Evolutionary conservation across 2,797 vertebrate genomes (phyloP).

Genomic region (Antennarius maculatus): DNA sequence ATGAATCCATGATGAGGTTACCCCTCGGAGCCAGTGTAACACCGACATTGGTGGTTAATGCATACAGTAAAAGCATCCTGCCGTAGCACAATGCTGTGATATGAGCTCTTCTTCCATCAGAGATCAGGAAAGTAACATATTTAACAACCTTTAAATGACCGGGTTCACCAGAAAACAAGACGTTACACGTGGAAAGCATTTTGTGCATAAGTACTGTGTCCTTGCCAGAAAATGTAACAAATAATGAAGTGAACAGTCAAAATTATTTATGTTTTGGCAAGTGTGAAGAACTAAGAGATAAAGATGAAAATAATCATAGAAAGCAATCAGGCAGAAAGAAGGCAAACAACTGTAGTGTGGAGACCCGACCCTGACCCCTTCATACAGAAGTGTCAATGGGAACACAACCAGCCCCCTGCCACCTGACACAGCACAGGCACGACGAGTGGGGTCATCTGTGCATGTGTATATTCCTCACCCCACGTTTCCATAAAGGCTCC

Average conservation of each 20-base stretch:
- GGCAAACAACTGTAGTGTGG: slow-evolving; percentile 81
- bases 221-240: slow-evolving; percentile 59
- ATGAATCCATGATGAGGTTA: slow-evolving; percentile 56
- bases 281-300: slow-evolving; percentile 63
- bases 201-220: slow-evolving; percentile 82
- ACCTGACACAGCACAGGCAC: slow-evolving; percentile 75
- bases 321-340: slow-evolving; percentile 78
- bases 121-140: slow-evolving; percentile 59
- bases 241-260: slow-evolving; percentile 52
- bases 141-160: slow-evolving; percentile 70
- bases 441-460: slow-evolving; percentile 67
- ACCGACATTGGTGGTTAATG: slow-evolving; percentile 75
- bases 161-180: slow-evolving; percentile 69
- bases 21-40: slow-evolving; percentile 65
- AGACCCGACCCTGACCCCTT: slow-evolving; percentile 73
- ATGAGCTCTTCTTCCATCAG: slow-evolving; percentile 67
- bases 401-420: slow-evolving; percentile 64
- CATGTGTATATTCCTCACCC: slow-evolving; percentile 67
- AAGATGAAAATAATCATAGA: slow-evolving; percentile 66
- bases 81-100: slow-evolving; percentile 74
- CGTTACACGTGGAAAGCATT: slow-evolving; percentile 76
- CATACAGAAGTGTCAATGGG: slow-evolving; percentile 66
- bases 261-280: slow-evolving; percentile 67
- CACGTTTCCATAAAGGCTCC: slow-evolving; percentile 64
- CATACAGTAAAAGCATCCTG: slow-evolving; percentile 78